Conservation (phyloP, 2,797 vertebrate genomes). For the Ctenopoma kingsleyae region DNA sequence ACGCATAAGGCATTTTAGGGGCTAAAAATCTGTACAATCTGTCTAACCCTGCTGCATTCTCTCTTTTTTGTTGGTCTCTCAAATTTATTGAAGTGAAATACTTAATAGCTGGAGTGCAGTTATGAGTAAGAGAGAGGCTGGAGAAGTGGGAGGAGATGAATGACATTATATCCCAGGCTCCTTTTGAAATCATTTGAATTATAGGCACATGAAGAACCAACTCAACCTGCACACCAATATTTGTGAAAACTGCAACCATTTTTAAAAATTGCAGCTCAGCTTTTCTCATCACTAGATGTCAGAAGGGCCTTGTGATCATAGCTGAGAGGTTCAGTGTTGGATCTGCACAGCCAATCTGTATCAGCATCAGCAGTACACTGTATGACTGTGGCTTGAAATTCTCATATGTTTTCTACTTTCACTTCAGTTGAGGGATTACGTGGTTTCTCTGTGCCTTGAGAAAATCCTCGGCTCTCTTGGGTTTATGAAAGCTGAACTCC, state of each 20-base stretch:
- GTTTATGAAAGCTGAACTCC: constrained; percentile 20
- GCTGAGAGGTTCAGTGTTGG: constrained; percentile 2
- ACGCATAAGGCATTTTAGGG: background rate
- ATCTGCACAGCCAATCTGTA: background rate
- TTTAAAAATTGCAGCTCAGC: background rate
- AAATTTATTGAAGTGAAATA: background rate
- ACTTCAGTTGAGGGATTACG: background rate
- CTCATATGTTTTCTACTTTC: constrained; percentile 21
- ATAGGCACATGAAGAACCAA: constrained; percentile 1
- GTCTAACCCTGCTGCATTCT: constrained; percentile 3
- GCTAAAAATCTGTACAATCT: background rate
- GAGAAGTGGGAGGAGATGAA: constrained; percentile 1
- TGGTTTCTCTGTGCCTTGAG: constrained; percentile 22
- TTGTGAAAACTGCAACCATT: background rate
- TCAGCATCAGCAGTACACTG: background rate
- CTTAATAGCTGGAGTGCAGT: constrained; percentile 3
- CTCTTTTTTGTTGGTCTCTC: background rate
- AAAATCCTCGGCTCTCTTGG: constrained; percentile 40
- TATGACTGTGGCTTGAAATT: background rate
- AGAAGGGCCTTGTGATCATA: background rate
- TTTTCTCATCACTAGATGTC: constrained; percentile 2
- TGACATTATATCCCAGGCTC: constrained; percentile 4
- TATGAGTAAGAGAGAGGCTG: background rate
- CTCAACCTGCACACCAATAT: background rate
- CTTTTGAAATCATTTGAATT: constrained; percentile 13